Percentiles rank a stretch among this genome's conserved stretches.
These are phyloP conservation scores for Vireo griseus DNA, from an alignment of 2,797 vertebrate genomes.

Conservation along the genomic window DNA sequence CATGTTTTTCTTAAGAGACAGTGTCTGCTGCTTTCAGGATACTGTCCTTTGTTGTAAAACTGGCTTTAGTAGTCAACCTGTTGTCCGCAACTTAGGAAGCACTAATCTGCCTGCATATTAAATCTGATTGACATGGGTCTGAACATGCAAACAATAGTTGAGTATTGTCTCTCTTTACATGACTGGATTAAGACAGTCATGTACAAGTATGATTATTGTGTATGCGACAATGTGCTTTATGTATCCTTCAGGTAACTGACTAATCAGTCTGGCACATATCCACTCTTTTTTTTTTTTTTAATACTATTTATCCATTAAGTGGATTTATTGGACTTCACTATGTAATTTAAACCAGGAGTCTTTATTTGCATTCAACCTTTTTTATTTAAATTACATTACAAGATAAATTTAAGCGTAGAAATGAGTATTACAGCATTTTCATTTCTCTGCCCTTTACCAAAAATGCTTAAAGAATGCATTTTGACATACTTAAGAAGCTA, in stretches of 20 bases:
- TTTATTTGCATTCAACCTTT: background rate
- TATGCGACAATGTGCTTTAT: slow-evolving; percentile 18
- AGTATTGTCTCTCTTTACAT: background rate
- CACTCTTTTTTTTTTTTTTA: background rate
- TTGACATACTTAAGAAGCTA: background rate
- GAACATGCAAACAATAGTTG: background rate
- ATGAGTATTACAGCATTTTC: background rate
- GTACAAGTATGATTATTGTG: slow-evolving; percentile 28
- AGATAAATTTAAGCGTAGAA: background rate
- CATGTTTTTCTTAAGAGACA: background rate
- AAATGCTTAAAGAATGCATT: background rate
- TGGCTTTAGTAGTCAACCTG: background rate
- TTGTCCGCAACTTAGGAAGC: slow-evolving; percentile 18
- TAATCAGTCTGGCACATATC: slow-evolving; percentile 7
- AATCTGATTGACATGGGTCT: slow-evolving; percentile 27
- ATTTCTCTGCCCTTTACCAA: background rate
- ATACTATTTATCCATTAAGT: background rate
- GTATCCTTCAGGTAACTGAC: slow-evolving; percentile 32
- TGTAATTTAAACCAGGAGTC: background rate
- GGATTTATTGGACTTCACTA: background rate
- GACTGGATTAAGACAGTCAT: slow-evolving; percentile 5
- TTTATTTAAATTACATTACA: background rate
- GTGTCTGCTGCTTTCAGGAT: background rate
- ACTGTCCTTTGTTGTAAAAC: background rate
- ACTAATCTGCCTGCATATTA: slow-evolving; percentile 28